Conservation (phyloP, 2,113 vertebrate genomes). For the Phodopus roborovskii region DNA sequence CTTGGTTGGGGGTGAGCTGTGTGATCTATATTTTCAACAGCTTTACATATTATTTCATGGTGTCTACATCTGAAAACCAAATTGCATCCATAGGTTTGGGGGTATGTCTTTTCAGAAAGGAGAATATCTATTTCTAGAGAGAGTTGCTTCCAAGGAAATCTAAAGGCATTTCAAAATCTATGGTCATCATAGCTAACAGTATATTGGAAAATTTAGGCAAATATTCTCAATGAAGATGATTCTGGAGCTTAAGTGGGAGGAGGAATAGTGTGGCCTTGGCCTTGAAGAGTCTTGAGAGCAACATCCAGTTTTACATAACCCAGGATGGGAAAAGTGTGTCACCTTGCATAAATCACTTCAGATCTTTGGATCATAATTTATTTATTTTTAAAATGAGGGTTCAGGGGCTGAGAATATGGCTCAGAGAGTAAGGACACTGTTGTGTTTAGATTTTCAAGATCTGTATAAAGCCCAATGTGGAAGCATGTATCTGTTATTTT, state of each 20-base stretch:
- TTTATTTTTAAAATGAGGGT: constrained; percentile 11
- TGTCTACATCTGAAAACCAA: constrained; percentile 72
- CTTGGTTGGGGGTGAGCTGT: constrained; percentile 62
- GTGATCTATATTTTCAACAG: constrained; percentile 76
- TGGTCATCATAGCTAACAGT: constrained; percentile 37
- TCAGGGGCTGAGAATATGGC: background rate
- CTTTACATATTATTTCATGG: constrained; percentile 72
- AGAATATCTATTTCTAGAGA: constrained; percentile 71
- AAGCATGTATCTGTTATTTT: background rate
- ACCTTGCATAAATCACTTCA: background rate
- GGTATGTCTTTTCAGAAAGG: constrained; percentile 60
- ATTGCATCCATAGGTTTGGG: constrained; percentile 39
- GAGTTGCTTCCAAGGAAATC: constrained; percentile 66
- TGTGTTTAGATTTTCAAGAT: background rate
- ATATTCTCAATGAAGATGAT: background rate
- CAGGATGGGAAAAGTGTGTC: background rate
- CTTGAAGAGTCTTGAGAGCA: background rate
- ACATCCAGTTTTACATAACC: background rate
- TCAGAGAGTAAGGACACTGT: background rate
- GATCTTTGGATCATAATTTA: background rate
- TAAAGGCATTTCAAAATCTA: constrained; percentile 60
- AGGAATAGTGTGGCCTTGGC: background rate
- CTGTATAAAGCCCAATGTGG: too few species aligned
- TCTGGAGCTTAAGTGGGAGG: background rate
- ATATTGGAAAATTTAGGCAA: constrained; percentile 26